Conservation (phyloP, 1,140 invertebrate genomes). For the Drosophila pruinosa region DNA sequence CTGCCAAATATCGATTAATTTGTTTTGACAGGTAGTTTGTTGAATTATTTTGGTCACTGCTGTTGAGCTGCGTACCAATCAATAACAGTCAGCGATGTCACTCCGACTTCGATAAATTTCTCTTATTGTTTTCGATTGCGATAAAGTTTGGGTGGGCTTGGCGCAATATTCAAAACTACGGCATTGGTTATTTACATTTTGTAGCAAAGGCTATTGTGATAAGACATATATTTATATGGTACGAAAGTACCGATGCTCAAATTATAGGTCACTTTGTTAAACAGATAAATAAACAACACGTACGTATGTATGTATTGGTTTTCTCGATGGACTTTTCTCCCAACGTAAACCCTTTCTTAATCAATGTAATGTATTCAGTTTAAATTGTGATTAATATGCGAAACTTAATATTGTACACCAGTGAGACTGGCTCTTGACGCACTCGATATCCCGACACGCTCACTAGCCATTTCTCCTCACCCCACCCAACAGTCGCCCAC, state of each 20-base stretch:
- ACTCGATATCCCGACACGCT: constrained; percentile 42
- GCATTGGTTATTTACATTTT: too few species aligned
- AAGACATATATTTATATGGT: too few species aligned
- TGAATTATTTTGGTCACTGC: background rate
- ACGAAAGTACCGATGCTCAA: too few species aligned
- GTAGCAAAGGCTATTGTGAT: too few species aligned
- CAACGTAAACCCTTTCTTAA: constrained; percentile 29
- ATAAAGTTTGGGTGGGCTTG: background rate
- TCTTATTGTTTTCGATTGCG: background rate
- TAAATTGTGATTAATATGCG: constrained; percentile 76
- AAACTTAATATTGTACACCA: constrained; percentile 63
- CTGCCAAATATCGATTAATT: background rate
- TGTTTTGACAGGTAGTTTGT: background rate
- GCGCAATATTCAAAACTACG: background rate
- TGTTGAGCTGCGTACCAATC: constrained; percentile 9
- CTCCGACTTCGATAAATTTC: constrained; percentile 4
- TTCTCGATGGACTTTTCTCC: background rate
- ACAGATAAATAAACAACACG: background rate
- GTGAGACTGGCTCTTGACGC: constrained; percentile 18
- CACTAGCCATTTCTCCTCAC: background rate
- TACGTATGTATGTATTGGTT: too few species aligned
- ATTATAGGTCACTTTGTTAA: background rate
- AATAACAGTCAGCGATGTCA: constrained; percentile 4
- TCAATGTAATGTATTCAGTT: constrained; percentile 65
- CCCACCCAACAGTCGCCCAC: constrained; percentile 7